Evolutionary conservation across 2,797 vertebrate species (phyloP).

Genomic region (Sparidentex hasta): DNA sequence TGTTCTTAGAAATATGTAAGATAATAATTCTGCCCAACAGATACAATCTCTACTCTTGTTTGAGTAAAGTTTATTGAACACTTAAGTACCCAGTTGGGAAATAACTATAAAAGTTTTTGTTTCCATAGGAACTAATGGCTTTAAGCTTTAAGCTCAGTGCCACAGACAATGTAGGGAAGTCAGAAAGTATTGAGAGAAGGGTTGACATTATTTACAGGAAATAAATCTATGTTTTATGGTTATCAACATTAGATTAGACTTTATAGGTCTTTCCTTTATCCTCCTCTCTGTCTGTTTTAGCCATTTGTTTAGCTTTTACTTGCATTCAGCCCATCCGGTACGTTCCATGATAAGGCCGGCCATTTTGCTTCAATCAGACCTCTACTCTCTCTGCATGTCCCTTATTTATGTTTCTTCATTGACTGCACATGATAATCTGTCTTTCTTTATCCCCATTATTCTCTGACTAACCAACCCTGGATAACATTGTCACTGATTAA

Average conservation of each 20-base stretch:
- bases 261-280: neutral
- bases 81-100: neutral
- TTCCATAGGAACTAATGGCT: neutral
- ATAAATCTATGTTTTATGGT: neutral
- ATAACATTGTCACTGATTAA: conserved; percentile 53
- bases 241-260: neutral
- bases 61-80: neutral
- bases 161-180: neutral
- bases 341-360: conserved; percentile 7
- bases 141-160: neutral
- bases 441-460: conserved; percentile 56
- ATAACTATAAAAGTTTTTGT: neutral
- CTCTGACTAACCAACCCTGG: conserved; percentile 5
- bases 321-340: conserved; percentile 3
- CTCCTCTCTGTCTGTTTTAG: neutral
- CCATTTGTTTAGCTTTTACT: conserved; percentile 12
- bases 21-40: neutral
- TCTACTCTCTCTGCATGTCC: conserved; percentile 16
- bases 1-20: conserved; percentile 7
- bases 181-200: neutral
- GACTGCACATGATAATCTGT: conserved; percentile 39
- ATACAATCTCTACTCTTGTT: neutral
- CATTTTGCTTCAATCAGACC: conserved; percentile 17
- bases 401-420: conserved; percentile 18
- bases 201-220: neutral